Evolutionary conservation across 1,140 invertebrate genomes (phyloP).

Genomic region (Ridgeia piscesae): DNA sequence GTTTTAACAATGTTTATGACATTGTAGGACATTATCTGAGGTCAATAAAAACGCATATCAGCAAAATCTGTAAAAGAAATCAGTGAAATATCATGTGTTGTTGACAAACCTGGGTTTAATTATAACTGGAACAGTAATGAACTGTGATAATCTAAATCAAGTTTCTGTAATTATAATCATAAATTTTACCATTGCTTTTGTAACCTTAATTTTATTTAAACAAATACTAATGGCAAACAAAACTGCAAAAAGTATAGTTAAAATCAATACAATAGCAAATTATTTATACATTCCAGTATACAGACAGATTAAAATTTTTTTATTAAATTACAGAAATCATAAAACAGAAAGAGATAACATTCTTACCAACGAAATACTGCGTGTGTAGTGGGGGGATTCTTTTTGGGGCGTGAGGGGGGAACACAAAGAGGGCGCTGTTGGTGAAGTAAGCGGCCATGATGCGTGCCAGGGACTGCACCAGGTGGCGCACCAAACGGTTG

Average conservation of each 20-base stretch:
- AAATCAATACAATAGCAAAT: not conserved
- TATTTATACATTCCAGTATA: not conserved
- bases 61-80: not conserved
- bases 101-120: not conserved
- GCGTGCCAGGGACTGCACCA: conserved; percentile 48
- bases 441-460: conserved; percentile 53
- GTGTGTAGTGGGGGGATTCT: conserved; percentile 44
- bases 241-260: not conserved
- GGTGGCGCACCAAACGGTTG: conserved; percentile 21
- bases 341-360: not conserved
- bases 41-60: not conserved
- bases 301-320: too few species aligned
- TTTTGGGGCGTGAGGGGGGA: conserved; percentile 46
- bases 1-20: not conserved
- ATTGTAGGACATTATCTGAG: not conserved
- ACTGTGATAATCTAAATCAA: not conserved
- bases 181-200: too few species aligned
- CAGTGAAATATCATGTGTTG: not conserved
- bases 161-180: too few species aligned
- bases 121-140: not conserved
- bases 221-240: too few species aligned
- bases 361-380: conserved; percentile 39
- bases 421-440: conserved; percentile 47
- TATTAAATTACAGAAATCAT: not conserved
- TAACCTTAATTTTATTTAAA: too few species aligned